Evolutionary conservation across 2,113 vertebrate genomes (phyloP).

Genomic region (Petaurus breviceps): DNA sequence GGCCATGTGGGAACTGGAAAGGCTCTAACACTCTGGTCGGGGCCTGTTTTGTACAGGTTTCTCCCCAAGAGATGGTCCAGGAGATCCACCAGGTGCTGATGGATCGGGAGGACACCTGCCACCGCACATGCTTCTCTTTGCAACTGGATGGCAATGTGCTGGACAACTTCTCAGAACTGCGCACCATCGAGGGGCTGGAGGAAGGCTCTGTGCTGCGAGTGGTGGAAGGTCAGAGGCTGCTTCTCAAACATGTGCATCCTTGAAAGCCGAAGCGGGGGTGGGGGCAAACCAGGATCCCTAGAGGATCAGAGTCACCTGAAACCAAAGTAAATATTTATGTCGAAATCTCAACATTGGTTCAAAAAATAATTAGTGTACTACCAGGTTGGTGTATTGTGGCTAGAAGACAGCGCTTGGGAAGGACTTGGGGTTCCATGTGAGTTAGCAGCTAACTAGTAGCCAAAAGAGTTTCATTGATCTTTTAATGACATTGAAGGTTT

Average conservation of each 20-base stretch:
- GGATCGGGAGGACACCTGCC: conserved; percentile 98
- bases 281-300: neutral
- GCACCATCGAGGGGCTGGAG: conserved; percentile 97
- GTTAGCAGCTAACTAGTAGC: neutral
- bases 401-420: neutral
- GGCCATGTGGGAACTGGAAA: neutral
- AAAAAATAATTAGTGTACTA: neutral
- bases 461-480: no score
- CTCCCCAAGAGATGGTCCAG: conserved; percentile 99
- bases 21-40: neutral
- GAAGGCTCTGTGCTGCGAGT: conserved; percentile 96
- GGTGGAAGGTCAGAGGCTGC: conserved; percentile 91
- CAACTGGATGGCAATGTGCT: conserved; percentile 97
- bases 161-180: conserved; percentile 98
- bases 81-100: conserved; percentile 99
- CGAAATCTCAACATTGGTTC: neutral
- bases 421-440: neutral
- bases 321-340: neutral
- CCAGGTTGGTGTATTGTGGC: neutral
- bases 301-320: neutral
- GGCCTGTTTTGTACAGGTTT: conserved; percentile 87
- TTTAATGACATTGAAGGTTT: neutral
- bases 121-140: conserved; percentile 98
- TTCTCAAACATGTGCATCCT: neutral
- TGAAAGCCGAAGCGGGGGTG: no score